These are phyloP conservation scores for Papilio helenus DNA, from an alignment of 1,140 invertebrate genomes.

Conservation along the genomic window DNA sequence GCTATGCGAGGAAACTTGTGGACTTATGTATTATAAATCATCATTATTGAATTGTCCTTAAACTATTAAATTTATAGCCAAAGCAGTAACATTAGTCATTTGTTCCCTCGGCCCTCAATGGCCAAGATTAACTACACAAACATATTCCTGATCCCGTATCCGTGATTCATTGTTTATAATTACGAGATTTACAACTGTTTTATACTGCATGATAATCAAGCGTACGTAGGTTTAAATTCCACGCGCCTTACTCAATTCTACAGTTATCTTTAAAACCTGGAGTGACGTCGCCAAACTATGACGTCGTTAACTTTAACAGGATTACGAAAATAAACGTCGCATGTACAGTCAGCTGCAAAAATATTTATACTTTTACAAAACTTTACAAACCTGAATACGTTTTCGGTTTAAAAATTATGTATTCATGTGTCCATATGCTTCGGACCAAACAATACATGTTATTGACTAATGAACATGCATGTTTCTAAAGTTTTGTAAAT, in stretches of 20 bases:
- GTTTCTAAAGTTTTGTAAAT: too few species aligned
- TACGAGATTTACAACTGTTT: slow-evolving; percentile 31
- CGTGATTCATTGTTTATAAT: slow-evolving; percentile 37
- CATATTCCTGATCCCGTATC: neutral
- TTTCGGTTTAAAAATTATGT: too few species aligned
- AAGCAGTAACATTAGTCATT: neutral
- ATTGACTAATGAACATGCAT: too few species aligned
- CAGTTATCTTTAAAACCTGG: slow-evolving; percentile 30
- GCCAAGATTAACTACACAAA: neutral
- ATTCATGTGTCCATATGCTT: too few species aligned
- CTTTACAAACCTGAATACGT: too few species aligned
- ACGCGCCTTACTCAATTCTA: slow-evolving; percentile 31
- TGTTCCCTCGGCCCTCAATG: neutral
- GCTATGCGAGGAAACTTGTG: neutral
- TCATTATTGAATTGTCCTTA: neutral
- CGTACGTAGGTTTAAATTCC: slow-evolving; percentile 37
- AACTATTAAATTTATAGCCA: neutral
- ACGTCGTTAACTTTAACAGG: slow-evolving; percentile 24
- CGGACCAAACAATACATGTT: too few species aligned
- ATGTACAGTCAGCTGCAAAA: too few species aligned
- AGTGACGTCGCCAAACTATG: neutral
- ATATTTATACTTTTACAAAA: too few species aligned
- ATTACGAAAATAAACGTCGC: slow-evolving; percentile 5
- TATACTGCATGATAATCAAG: slow-evolving; percentile 13
- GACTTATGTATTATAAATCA: too few species aligned